These are phyloP conservation scores for Rhamnusium bicolor DNA, from an alignment of 2,888 invertebrate genomes.

Conservation along the genomic window DNA sequence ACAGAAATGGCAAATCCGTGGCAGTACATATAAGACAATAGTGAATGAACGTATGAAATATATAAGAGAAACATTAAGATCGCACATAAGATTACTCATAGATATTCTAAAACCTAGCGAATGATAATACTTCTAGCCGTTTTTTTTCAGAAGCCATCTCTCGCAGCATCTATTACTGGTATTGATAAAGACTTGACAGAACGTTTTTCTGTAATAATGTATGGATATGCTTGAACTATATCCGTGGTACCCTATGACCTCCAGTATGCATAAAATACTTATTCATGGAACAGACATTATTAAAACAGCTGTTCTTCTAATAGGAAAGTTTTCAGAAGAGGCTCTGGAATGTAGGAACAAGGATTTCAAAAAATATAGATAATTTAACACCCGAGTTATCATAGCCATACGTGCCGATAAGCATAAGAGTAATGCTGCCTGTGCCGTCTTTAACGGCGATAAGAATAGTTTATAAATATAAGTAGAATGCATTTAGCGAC, in stretches of 20 bases:
- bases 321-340: not conserved
- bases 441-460: too few species aligned
- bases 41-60: too few species aligned
- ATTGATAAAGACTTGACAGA: too few species aligned
- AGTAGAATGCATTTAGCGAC: too few species aligned
- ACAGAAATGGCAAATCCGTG: too few species aligned
- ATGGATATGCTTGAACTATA: too few species aligned
- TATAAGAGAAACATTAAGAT: not conserved
- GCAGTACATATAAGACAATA: too few species aligned
- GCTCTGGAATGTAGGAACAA: not conserved
- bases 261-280: not conserved
- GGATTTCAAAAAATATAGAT: not conserved
- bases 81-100: not conserved
- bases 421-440: too few species aligned
- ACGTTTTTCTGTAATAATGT: too few species aligned
- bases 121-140: not conserved
- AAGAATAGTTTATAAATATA: too few species aligned
- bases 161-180: not conserved
- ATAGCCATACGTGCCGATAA: too few species aligned
- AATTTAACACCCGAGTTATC: not conserved
- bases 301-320: not conserved
- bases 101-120: conserved; percentile 2
- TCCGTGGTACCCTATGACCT: not conserved
- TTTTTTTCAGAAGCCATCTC: not conserved
- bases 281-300: too few species aligned